Evolutionary conservation across 2,113 vertebrate species (phyloP).

Genomic region (Tupaia tana): DNA sequence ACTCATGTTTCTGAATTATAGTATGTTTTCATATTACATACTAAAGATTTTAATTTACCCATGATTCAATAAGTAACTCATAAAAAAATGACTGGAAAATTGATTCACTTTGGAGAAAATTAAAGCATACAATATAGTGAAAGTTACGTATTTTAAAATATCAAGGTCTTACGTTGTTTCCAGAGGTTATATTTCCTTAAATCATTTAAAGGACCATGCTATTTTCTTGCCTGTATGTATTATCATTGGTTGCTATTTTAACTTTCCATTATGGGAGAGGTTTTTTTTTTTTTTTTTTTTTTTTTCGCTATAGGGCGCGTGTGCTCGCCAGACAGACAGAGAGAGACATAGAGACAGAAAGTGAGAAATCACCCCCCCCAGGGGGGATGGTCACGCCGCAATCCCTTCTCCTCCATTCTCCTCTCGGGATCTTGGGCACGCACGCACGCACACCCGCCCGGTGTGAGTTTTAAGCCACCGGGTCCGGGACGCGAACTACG

Average conservation of each 20-base stretch:
- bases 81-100: constrained; percentile 45
- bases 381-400: too few species aligned
- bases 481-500: too few species aligned
- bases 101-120: not conserved
- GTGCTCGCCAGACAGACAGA: too few species aligned
- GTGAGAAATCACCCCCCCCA: too few species aligned
- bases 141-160: constrained; percentile 14
- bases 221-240: constrained; percentile 23
- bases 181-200: constrained; percentile 36
- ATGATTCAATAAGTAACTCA: constrained; percentile 23
- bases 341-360: too few species aligned
- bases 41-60: constrained; percentile 40
- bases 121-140: not conserved
- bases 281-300: too few species aligned
- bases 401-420: too few species aligned
- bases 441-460: too few species aligned
- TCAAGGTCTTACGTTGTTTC: not conserved
- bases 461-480: too few species aligned
- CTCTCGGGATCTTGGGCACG: too few species aligned
- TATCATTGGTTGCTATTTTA: constrained; percentile 46
- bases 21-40: not conserved
- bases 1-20: not conserved
- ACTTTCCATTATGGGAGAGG: constrained; percentile 28
- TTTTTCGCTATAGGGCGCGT: too few species aligned
- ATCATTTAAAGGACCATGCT: constrained; percentile 24